Conservation (phyloP, 1,140 invertebrate species). For the Phymorhynchus buccinoides region DNA sequence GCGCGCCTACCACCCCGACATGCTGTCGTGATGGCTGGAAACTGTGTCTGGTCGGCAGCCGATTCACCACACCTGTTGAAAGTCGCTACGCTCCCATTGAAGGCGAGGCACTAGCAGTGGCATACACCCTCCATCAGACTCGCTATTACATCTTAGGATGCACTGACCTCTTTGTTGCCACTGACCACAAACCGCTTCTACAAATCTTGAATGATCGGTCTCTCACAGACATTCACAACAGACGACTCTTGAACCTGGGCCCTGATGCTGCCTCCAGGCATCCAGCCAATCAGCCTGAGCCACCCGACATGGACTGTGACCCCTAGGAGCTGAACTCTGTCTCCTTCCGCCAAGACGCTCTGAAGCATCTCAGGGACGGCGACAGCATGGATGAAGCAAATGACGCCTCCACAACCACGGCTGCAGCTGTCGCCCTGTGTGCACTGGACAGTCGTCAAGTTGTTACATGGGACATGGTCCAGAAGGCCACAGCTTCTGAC, state of each 20-base stretch:
- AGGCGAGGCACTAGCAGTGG: constrained; percentile 54
- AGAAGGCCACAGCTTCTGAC: constrained; percentile 46
- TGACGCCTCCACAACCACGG: constrained; percentile 44
- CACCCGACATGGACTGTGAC: too few species aligned
- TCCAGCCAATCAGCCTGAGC: too few species aligned
- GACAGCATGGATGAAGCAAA: constrained; percentile 38
- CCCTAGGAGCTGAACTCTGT: too few species aligned
- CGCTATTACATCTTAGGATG: constrained; percentile 49
- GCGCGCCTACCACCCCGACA: constrained; percentile 18
- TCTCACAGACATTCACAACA: too few species aligned
- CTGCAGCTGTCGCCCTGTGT: not conserved
- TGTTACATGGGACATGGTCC: constrained; percentile 51
- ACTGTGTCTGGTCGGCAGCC: constrained; percentile 52
- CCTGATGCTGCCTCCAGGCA: too few species aligned
- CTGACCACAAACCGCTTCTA: constrained; percentile 52
- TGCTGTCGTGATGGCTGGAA: constrained; percentile 48
- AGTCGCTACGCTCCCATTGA: constrained; percentile 50
- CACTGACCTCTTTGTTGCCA: constrained; percentile 46
- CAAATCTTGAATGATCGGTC: not conserved
- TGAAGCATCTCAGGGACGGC: too few species aligned
- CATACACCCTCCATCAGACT: constrained; percentile 50
- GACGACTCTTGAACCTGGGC: too few species aligned
- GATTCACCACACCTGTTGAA: constrained; percentile 46
- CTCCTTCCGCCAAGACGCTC: too few species aligned
- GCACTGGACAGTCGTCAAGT: not conserved